Percentiles rank a stretch among this genome's conserved stretches.
These are phyloP conservation scores for Smithornis capensis DNA, from an alignment of 2,113 vertebrate species.

Conservation along the genomic window DNA sequence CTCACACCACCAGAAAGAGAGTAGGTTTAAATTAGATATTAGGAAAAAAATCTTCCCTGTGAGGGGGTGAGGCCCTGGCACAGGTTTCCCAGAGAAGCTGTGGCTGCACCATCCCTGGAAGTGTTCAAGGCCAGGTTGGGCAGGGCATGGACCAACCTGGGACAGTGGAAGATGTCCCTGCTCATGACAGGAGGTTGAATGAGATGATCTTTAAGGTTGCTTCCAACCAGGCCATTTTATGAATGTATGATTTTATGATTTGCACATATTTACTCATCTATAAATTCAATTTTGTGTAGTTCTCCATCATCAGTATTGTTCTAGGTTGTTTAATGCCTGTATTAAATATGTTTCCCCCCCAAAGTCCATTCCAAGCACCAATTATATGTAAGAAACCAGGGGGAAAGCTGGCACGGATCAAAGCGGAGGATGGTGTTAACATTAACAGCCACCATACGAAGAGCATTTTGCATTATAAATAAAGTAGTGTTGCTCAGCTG, in stretches of 20 bases:
- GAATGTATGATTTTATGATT: background rate
- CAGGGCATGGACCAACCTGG: rapidly evolving
- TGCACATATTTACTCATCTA: background rate
- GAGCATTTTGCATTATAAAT: background rate
- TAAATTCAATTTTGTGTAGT: background rate
- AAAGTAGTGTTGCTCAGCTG: background rate
- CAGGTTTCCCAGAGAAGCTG: background rate
- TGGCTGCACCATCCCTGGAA: background rate
- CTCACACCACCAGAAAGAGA: background rate
- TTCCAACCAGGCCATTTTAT: background rate
- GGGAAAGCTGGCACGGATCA: background rate
- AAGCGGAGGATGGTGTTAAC: background rate
- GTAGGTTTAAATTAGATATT: background rate
- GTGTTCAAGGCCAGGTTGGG: background rate
- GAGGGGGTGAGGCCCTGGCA: background rate
- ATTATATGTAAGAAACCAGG: background rate
- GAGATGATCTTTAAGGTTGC: background rate
- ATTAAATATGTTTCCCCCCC: background rate
- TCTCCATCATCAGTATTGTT: background rate
- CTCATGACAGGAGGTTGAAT: background rate
- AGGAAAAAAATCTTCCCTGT: background rate
- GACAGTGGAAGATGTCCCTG: background rate
- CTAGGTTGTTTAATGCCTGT: background rate
- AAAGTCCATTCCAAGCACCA: background rate
- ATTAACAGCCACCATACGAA: background rate